phyloP scores from a whole-genome alignment of 2,797 vertebrate genomes.

The Sylvia borin region DNA sequence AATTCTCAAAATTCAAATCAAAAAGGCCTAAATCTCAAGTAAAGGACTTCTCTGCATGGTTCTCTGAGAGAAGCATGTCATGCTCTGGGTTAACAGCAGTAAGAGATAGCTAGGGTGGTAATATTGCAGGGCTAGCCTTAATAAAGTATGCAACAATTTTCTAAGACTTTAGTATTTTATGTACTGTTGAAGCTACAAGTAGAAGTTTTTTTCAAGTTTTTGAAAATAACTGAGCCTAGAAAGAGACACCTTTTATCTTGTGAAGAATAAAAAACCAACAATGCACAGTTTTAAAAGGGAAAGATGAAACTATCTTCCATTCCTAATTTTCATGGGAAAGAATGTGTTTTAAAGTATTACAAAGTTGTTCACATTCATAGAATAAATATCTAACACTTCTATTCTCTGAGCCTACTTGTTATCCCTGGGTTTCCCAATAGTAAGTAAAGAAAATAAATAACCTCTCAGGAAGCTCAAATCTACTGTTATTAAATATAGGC shows the following conservation, averaged over 20 bases:
- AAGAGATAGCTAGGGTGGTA: neutral
- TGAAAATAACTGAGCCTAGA: neutral
- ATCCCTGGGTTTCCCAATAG: neutral
- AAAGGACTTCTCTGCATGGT: neutral
- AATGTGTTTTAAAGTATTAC: neutral
- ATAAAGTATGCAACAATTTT: neutral
- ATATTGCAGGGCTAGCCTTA: neutral
- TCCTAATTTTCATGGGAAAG: neutral
- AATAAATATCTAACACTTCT: neutral
- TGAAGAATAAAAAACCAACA: neutral
- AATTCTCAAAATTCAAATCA: neutral
- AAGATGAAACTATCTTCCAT: fast-evolving
- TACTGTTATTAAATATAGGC: neutral
- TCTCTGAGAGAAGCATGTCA: neutral
- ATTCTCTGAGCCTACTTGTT: neutral
- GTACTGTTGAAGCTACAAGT: neutral
- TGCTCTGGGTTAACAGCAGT: neutral
- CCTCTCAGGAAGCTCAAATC: neutral
- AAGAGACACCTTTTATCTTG: neutral
- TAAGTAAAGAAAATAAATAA: neutral
- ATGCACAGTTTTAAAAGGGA: neutral
- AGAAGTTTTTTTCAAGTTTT: neutral
- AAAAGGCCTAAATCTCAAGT: neutral
- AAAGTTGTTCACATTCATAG: neutral
- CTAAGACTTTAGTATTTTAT: neutral